Percentiles rank a stretch among this genome's conserved stretches.
phyloP scores from a whole-genome alignment of 92 coral and sea anemone genomes.

The Zoanthus solanderi region DNA sequence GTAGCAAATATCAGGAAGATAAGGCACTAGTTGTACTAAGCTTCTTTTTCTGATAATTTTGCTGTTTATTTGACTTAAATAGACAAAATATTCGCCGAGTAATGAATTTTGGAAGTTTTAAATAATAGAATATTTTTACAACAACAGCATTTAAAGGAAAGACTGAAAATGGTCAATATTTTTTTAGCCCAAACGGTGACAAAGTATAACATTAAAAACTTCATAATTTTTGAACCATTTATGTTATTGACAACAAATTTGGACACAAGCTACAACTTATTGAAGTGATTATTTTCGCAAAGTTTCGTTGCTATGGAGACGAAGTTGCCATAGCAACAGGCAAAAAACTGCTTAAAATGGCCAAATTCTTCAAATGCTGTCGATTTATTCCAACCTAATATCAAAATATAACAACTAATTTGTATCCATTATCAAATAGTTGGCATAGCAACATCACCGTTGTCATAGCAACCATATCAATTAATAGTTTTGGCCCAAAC shows the following conservation, averaged over 20 bases:
- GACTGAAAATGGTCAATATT: neutral
- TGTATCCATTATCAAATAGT: neutral
- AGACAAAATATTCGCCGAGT: neutral
- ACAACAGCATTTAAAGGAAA: neutral
- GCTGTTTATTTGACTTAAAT: neutral
- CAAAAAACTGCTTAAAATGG: slow-evolving; percentile 21
- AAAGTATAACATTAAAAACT: neutral
- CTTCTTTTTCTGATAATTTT: neutral
- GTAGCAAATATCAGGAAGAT: too few relatives aligned
- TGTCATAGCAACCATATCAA: slow-evolving; percentile 7
- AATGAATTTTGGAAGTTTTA: slow-evolving; percentile 8
- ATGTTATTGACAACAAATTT: neutral
- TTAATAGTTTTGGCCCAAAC: neutral
- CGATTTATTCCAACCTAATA: slow-evolving; percentile 1
- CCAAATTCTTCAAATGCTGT: slow-evolving; percentile 8
- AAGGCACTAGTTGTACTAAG: neutral
- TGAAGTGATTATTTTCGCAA: neutral
- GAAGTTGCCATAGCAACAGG: slow-evolving; percentile 16
- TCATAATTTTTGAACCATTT: slow-evolving; percentile 3
- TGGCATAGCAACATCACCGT: slow-evolving; percentile 1
- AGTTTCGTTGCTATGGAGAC: neutral
- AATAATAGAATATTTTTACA: neutral
- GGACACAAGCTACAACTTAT: neutral
- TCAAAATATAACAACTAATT: neutral
- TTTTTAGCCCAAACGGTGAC: neutral